These are phyloP conservation scores for Hassar affinis DNA, from an alignment of 2,113 vertebrate species.

Conservation along the genomic window DNA sequence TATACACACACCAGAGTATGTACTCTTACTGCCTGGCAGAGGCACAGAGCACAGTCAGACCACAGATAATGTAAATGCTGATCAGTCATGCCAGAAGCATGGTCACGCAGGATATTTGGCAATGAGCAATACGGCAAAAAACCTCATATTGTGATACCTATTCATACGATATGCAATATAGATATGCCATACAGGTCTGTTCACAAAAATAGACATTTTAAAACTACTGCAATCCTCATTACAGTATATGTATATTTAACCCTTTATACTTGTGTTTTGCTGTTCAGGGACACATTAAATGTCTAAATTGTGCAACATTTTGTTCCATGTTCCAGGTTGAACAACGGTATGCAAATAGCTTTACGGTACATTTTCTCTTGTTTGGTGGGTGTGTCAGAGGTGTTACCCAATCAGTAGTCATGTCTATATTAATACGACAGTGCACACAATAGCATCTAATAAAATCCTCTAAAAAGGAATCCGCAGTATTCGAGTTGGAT, in stretches of 20 bases:
- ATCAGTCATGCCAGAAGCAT: not conserved
- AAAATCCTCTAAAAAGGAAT: too few relatives aligned
- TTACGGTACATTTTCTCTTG: too few relatives aligned
- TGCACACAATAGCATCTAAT: too few relatives aligned
- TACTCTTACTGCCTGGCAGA: slow-evolving; percentile 28
- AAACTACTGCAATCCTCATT: not conserved
- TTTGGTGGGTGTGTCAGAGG: too few relatives aligned
- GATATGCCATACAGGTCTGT: not conserved
- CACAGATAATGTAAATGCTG: not conserved
- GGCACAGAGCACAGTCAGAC: slow-evolving; percentile 3
- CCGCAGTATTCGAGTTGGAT: too few relatives aligned
- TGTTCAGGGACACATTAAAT: not conserved
- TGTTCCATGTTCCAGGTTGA: too few relatives aligned
- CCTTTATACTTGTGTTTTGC: not conserved
- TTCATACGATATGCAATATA: too few relatives aligned
- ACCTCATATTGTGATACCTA: not conserved
- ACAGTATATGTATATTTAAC: not conserved
- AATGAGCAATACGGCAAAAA: not conserved
- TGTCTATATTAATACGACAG: too few relatives aligned
- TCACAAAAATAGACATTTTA: not conserved
- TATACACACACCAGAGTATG: slow-evolving; percentile 63
- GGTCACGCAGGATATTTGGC: not conserved
- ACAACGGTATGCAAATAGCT: too few relatives aligned
- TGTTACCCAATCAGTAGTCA: too few relatives aligned
- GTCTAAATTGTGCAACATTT: too few relatives aligned